Conservation (phyloP, 2,113 vertebrate species). For the Litocranius walleri region DNA sequence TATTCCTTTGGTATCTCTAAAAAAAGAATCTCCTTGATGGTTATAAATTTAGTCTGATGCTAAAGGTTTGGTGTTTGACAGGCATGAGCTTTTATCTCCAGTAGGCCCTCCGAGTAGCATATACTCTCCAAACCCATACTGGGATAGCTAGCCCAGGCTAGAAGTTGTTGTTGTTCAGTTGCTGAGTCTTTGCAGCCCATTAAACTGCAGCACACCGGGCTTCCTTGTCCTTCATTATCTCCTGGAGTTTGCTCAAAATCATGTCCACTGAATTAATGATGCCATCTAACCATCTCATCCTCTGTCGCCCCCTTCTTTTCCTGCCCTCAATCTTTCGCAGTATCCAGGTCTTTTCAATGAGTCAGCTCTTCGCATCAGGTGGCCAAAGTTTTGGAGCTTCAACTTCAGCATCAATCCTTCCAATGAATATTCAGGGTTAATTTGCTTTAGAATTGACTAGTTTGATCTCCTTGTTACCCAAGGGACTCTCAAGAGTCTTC, state of each 20-base stretch:
- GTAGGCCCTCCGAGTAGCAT: neutral
- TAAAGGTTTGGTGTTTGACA: neutral
- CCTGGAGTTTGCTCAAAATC: neutral
- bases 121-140: neutral
- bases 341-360: neutral
- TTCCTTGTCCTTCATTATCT: neutral
- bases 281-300: neutral
- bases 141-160: neutral
- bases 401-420: neutral
- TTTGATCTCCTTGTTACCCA: neutral
- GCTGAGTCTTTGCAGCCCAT: neutral
- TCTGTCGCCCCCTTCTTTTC: neutral
- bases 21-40: neutral
- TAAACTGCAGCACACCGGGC: neutral
- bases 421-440: neutral
- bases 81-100: neutral
- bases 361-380: neutral
- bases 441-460: neutral
- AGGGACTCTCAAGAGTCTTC: neutral
- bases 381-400: neutral
- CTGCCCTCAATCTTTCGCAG: neutral
- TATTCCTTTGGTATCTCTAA: no score
- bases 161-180: neutral
- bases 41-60: neutral
- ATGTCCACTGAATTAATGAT: neutral